phyloP scores from a whole-genome alignment of 2,888 invertebrate genomes.

The Mallateleia sp. region DNA sequence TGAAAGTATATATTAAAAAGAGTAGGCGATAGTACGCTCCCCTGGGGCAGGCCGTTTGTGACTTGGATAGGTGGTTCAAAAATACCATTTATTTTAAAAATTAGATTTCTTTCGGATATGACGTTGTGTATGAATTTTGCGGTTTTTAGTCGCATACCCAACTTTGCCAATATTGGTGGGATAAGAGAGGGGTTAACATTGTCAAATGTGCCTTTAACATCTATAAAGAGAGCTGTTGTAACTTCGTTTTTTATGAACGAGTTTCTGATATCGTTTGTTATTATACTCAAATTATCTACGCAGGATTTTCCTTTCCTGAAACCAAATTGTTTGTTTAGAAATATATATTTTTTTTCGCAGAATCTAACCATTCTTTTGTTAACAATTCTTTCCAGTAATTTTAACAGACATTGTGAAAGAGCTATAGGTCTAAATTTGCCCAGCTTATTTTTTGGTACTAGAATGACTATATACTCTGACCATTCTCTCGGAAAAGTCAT shows the following conservation, averaged over 20 bases:
- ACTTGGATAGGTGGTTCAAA: background rate
- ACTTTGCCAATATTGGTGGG: background rate
- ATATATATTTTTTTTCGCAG: background rate
- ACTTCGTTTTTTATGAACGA: background rate
- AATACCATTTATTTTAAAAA: conserved; percentile 5
- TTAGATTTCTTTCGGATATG: background rate
- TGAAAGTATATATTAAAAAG: conserved; percentile 20
- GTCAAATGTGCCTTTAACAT: background rate
- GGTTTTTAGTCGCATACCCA: background rate
- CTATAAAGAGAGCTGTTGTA: background rate
- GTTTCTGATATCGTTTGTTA: background rate
- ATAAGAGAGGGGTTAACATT: background rate
- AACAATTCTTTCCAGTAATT: background rate
- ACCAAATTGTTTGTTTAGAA: background rate
- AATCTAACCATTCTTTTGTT: background rate
- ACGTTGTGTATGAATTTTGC: background rate
- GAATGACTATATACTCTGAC: background rate
- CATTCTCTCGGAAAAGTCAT: background rate
- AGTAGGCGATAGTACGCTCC: conserved; percentile 3
- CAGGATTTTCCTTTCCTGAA: background rate
- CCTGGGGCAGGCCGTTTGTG: conserved; percentile 14
- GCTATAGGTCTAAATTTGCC: conserved; percentile 4
- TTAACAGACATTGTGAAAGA: background rate
- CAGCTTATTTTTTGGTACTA: background rate
- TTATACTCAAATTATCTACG: background rate